Percentiles rank a stretch among this genome's conserved stretches.
Evolutionary conservation across 1,140 invertebrate species (phyloP).

Genomic region (Bombyx mandarina): DNA sequence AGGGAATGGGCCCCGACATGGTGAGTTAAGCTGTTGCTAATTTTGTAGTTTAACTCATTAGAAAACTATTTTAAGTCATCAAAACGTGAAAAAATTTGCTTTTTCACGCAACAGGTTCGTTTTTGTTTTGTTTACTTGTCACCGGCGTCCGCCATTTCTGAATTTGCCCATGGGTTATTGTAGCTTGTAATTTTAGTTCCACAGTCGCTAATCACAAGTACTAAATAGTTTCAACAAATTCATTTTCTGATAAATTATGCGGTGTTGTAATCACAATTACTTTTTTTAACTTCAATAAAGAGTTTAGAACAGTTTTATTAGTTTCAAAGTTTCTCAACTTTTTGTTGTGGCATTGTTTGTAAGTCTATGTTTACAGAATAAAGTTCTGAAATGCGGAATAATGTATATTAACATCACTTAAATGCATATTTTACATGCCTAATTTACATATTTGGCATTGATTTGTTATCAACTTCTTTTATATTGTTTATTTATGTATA

Average conservation of each 20-base stretch:
- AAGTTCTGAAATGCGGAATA: too few species aligned
- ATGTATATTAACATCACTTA: too few species aligned
- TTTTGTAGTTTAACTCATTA: conserved; percentile 25
- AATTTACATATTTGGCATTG: too few species aligned
- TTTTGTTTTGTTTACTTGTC: conserved; percentile 71
- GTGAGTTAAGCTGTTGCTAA: conserved; percentile 62
- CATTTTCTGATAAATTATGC: neutral
- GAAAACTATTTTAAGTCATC: conserved; percentile 56
- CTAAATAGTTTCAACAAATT: too few species aligned
- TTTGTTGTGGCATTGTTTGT: too few species aligned
- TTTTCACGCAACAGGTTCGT: conserved; percentile 63
- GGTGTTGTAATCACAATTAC: neutral
- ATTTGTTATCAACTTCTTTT: too few species aligned
- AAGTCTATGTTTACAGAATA: too few species aligned
- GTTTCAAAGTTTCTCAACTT: too few species aligned
- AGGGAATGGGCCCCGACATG: conserved; percentile 83
- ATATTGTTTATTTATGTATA: too few species aligned
- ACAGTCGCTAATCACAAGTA: too few species aligned
- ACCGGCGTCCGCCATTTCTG: conserved; percentile 70
- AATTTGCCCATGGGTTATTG: conserved; percentile 46
- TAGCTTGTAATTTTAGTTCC: neutral
- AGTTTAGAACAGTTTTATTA: too few species aligned
- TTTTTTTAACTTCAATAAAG: neutral
- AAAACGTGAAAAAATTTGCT: conserved; percentile 34
- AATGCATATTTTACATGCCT: too few species aligned